Base-by-base conservation (phyloP, 2,113 vertebrate genomes). In the Rhabdornis inornatus region DNA sequence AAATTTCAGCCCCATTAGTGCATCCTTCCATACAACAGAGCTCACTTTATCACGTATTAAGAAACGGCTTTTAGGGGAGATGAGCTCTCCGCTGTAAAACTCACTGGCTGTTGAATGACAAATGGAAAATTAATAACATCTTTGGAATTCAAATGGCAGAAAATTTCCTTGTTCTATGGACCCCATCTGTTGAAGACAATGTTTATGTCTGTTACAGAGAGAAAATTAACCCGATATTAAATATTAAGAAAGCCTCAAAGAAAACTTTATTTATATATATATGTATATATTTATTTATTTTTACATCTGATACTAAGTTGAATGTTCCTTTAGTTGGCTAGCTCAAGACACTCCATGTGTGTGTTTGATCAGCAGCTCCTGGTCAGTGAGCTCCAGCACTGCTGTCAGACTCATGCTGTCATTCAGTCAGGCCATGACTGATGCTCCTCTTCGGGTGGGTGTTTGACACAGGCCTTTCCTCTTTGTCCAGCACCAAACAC, bases 401-500 rank as follows among this genome's bases (percentile, higher is more conserved):
- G 79, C 47, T 72, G 53, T 86, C 75, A 88, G 64, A 20, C n/a
- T 40, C 8, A 3, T 30, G 64, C 6, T 17, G 4, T n/a, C 42
- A 3, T 23, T 44, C 52, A 79, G 69, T 69, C 83, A 87, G 80
- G 40, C 2, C 15, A 16, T 74, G 56, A 7, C 47, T 66, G 82
- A 74, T 1, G 55, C 17, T 90, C 1, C 56, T 80, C 61, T 71
- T n/a, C 1, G 35, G 27, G 23, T 45, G 64, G 21, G 31, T 64
- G 74, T 80, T 49, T 89, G 52, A 92, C 31, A 1, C 7, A 42
- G 56, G 16, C 61, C 3, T 57, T 87, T 91, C 91, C 55, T 94
- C 83, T 97, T 92, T 47, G 9, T 89, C 56, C 91, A 99, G 99
- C 98, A 52, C 96, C 98, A 64, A 99, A 98, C 66, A 98, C 97